A percentile compares a stretch with the other conserved stretches of the same genome.
phyloP scores from a whole-genome alignment of 2,113 vertebrate genomes.

The Dolichallabes microphthalmus region DNA sequence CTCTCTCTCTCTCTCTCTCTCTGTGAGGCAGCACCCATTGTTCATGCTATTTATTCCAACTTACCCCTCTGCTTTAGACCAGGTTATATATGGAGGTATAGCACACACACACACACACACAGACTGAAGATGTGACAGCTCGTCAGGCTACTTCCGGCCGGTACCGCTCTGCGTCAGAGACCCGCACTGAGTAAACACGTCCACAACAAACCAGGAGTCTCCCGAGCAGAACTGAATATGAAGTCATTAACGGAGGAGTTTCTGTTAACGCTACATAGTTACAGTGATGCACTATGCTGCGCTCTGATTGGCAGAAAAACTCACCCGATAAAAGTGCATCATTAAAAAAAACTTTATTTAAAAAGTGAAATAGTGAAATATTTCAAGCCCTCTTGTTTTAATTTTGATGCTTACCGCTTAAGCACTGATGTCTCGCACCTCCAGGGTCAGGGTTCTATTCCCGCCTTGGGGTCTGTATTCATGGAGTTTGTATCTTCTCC shows the following conservation, averaged over 20 bases:
- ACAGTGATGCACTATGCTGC: no score
- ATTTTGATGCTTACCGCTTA: no score
- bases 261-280: background rate
- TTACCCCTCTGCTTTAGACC: conserved; percentile 24
- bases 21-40: background rate
- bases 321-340: background rate
- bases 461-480: no score
- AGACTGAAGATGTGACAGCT: conserved; percentile 18
- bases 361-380: no score
- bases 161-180: conserved; percentile 31
- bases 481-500: no score
- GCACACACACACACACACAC: conserved; percentile 2
- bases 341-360: no score
- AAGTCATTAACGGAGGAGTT: background rate
- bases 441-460: no score
- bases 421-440: no score
- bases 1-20: background rate
- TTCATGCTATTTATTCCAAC: conserved; percentile 22
- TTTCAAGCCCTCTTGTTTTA: no score
- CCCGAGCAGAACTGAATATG: background rate
- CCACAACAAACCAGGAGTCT: background rate
- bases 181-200: background rate
- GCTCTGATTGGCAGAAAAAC: no score
- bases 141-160: conserved; percentile 42
- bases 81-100: background rate